A percentile compares a stretch with the other conserved stretches of the same genome.
Evolutionary conservation across 2,797 vertebrate species (phyloP).

Genomic region (Microcaecilia unicolor): DNA sequence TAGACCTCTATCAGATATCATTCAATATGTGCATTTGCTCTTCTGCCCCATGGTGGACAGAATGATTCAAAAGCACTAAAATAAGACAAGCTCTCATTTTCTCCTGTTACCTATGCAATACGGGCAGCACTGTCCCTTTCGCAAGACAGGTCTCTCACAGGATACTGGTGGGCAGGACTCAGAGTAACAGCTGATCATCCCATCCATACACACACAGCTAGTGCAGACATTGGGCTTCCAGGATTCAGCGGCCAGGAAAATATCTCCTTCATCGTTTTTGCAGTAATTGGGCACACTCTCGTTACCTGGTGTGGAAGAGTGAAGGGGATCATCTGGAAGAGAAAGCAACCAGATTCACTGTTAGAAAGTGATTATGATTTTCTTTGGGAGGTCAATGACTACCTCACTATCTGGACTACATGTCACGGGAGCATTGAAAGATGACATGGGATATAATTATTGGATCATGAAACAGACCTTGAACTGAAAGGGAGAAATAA

Average conservation of each 20-base stretch:
- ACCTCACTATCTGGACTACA: too few species aligned
- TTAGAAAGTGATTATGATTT: conserved; percentile 13
- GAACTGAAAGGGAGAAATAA: too few species aligned
- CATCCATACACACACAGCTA: conserved; percentile 76
- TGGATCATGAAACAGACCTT: too few species aligned
- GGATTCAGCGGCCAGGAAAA: conserved; percentile 80
- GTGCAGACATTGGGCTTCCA: conserved; percentile 84
- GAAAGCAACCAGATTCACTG: conserved; percentile 14
- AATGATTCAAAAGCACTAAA: too few species aligned
- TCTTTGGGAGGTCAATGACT: too few species aligned
- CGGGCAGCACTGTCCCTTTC: conserved; percentile 83
- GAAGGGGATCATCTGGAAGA: conserved; percentile 59
- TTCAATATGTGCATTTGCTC: too few species aligned
- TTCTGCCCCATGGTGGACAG: too few species aligned
- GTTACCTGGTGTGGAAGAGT: conserved; percentile 57
- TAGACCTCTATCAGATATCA: too few species aligned
- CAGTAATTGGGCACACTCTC: conserved; percentile 72
- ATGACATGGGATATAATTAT: too few species aligned
- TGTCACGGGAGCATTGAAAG: too few species aligned
- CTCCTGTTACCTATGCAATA: conserved; percentile 82
- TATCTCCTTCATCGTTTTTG: conserved; percentile 72
- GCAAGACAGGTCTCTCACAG: conserved; percentile 71
- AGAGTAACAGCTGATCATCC: conserved; percentile 74
- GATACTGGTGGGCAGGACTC: conserved; percentile 75
- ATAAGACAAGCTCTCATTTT: too few species aligned